Evolutionary conservation across 1,140 invertebrate species (phyloP), one percentile per base, ranked within the genome.

Genomic region (Cyphomyrmex costatus): DNA sequence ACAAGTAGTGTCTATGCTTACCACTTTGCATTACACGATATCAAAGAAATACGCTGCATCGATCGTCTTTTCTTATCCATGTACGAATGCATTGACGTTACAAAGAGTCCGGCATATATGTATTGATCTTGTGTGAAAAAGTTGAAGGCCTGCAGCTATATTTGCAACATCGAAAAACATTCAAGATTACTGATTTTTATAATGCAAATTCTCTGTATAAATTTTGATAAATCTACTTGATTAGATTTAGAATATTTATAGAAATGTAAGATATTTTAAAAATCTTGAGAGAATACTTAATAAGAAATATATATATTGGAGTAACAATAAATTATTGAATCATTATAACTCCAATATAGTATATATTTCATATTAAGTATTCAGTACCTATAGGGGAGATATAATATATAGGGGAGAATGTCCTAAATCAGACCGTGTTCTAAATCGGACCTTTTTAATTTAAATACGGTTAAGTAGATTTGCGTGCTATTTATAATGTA

Each of bases 41-140:
- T 85, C 63, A 51, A 82, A 82, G 77, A 86, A 85, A 78, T 60
- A 71, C 19, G 14, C 27, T 24, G 14, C 27, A 86, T 82, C 85
- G 85, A 82, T 86, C 77, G 65, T 14, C 12, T 68, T 86, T 83
- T 42, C 66, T 60, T 86, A 70, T 63, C 58, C 46, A 71, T 49
- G 56, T 86, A 82, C 85, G 65, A 82, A 65, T 82, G 53, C 53
- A 86, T 83, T 83, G 56, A 82, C 53, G 85, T 82, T 86, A 68
- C 49, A 56, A 60, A 12, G 80, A 85, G 63, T 16, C 30, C 36
- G 7, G 51, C 10, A 49, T 4, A 58, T 21, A 58, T 68, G 36
- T 42, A 86, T 86, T 82, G 77, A 86, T 86, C 49, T 86, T 33
- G 19, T 42, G 10, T 82, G 21, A 71, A 86, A 82, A 82, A 86